phyloP scores from a whole-genome alignment of 2,888 invertebrate genomes.

The Melipona bicolor region DNA sequence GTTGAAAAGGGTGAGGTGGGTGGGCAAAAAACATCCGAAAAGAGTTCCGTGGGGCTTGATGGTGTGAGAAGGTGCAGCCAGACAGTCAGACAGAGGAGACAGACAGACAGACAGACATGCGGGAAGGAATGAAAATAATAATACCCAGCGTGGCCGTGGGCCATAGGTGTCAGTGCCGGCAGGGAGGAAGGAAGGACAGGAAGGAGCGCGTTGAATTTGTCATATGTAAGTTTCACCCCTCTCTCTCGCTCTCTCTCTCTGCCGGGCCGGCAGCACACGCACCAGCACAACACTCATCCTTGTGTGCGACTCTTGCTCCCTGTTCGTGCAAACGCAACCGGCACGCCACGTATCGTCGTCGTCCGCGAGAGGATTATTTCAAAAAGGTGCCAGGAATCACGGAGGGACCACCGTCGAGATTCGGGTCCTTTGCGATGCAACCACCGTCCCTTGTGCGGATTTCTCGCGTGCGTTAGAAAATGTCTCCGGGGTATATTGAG shows the following conservation, averaged over 20 bases:
- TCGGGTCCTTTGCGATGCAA: constrained; percentile 74
- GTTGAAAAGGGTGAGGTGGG: constrained; percentile 20
- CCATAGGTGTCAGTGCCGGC: constrained; percentile 80
- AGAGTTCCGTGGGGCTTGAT: constrained; percentile 63
- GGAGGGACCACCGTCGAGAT: constrained; percentile 64
- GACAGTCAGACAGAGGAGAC: constrained; percentile 72
- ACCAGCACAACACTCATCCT: constrained; percentile 54
- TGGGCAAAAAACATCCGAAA: constrained; percentile 66
- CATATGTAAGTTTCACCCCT: constrained; percentile 80
- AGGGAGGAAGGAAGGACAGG: constrained; percentile 73
- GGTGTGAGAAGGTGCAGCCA: constrained; percentile 70
- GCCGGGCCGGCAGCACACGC: constrained; percentile 61
- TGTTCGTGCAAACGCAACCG: constrained; percentile 19
- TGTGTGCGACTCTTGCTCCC: constrained; percentile 25
- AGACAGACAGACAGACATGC: constrained; percentile 77
- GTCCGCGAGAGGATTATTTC: constrained; percentile 68
- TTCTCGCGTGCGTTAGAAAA: constrained; percentile 67
- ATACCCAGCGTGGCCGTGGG: constrained; percentile 80
- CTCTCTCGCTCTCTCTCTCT: background rate
- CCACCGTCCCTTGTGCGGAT: constrained; percentile 54
- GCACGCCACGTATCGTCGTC: constrained; percentile 63
- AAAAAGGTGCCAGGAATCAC: constrained; percentile 67
- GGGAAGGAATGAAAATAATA: constrained; percentile 83
- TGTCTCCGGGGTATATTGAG: constrained; percentile 79
- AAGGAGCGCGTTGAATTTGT: constrained; percentile 79